These are phyloP conservation scores for Laupala kohalensis DNA, from an alignment of 1,140 invertebrate genomes.

Conservation along the genomic window DNA sequence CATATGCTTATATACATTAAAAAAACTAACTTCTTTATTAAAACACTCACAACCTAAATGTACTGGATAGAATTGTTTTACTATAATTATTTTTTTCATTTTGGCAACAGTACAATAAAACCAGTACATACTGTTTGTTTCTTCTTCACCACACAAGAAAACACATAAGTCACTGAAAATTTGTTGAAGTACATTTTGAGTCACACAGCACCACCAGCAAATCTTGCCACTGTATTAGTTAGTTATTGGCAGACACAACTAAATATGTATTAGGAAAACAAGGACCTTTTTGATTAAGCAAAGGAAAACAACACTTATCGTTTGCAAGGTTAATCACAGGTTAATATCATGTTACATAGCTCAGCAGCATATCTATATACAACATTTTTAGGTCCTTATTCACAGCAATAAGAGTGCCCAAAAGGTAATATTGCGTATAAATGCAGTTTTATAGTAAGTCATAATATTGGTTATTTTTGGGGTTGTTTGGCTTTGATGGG, in stretches of 20 bases:
- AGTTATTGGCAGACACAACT: neutral
- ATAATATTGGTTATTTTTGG: slow-evolving; percentile 1
- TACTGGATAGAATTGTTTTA: slow-evolving; percentile 8
- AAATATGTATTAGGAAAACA: neutral
- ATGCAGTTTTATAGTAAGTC: slow-evolving; percentile 10
- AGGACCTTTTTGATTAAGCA: neutral
- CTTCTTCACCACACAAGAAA: slow-evolving; percentile 9
- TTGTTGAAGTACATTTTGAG: neutral
- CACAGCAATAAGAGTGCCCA: neutral
- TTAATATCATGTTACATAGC: slow-evolving; percentile 2
- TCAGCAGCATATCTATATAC: neutral
- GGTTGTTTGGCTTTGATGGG: slow-evolving; percentile 2
- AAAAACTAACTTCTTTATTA: slow-evolving; percentile 14
- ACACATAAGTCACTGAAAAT: slow-evolving; percentile 6
- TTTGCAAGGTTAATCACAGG: slow-evolving; percentile 3
- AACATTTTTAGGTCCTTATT: neutral
- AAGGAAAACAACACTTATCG: slow-evolving; percentile 3
- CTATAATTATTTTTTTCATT: slow-evolving; percentile 3
- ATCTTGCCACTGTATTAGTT: neutral
- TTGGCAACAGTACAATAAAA: neutral
- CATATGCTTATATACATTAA: slow-evolving; percentile 9
- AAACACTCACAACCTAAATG: slow-evolving; percentile 13
- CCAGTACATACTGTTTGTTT: slow-evolving; percentile 2
- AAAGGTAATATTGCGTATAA: slow-evolving; percentile 1
- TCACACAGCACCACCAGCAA: slow-evolving; percentile 7